Conservation (phyloP, 1,140 invertebrate genomes). For the Lordiphosa collinella region DNA sequence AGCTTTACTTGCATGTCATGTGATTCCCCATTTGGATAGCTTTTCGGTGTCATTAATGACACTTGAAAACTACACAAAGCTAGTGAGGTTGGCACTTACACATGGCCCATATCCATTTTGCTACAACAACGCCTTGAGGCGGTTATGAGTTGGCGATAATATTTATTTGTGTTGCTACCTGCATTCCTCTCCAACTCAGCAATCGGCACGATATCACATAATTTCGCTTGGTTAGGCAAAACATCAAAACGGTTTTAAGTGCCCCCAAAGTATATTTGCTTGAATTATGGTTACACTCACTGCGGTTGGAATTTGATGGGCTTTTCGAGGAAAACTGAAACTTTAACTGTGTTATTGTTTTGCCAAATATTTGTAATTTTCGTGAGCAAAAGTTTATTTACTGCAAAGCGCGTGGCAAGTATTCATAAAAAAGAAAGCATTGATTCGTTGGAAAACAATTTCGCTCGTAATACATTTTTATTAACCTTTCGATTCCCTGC, state of each 20-base stretch:
- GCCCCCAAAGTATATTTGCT: constrained; percentile 22
- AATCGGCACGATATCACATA: constrained; percentile 43
- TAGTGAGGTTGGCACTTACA: background rate
- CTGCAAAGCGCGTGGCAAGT: constrained; percentile 32
- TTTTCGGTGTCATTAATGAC: too few relatives aligned
- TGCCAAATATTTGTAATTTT: constrained; percentile 3
- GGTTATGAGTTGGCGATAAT: constrained; percentile 33
- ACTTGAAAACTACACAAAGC: too few relatives aligned
- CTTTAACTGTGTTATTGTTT: constrained; percentile 23
- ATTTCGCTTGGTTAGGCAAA: constrained; percentile 20
- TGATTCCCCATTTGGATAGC: too few relatives aligned
- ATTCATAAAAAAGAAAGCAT: constrained; percentile 34
- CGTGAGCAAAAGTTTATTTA: constrained; percentile 31
- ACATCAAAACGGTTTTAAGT: constrained; percentile 2
- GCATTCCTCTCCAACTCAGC: constrained; percentile 20
- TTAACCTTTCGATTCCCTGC: constrained; percentile 35
- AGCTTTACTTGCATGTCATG: too few relatives aligned
- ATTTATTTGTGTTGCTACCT: constrained; percentile 18
- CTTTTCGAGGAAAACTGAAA: background rate
- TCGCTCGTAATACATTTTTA: constrained; percentile 43
- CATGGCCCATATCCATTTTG: constrained; percentile 42
- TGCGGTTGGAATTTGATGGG: background rate
- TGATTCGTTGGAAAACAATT: constrained; percentile 21
- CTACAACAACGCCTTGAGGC: constrained; percentile 36
- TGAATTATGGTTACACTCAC: constrained; percentile 14